Percentiles rank a stretch among this genome's conserved stretches.
Evolutionary conservation across 2,888 invertebrate genomes (phyloP).

Genomic region (Tiliacea aurago): DNA sequence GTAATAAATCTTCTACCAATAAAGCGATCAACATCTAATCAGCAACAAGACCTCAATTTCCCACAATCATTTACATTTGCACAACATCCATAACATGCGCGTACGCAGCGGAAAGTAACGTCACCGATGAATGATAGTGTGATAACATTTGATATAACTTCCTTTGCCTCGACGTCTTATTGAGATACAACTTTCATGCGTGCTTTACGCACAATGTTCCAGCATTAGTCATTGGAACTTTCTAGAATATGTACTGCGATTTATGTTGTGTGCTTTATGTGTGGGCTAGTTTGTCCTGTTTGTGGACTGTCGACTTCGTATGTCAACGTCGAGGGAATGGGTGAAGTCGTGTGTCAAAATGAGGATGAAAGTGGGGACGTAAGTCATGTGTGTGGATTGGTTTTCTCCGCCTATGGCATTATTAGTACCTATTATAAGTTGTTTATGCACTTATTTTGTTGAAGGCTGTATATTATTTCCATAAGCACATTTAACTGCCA

Average conservation of each 20-base stretch:
- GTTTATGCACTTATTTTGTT: not conserved
- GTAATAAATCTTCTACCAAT: constrained; percentile 45
- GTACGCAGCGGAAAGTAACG: constrained; percentile 57
- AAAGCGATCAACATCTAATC: constrained; percentile 44
- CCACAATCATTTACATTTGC: constrained; percentile 64
- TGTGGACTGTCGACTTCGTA: constrained; percentile 19
- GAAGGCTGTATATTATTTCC: not conserved
- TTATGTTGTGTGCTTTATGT: constrained; percentile 49
- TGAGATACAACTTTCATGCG: constrained; percentile 64
- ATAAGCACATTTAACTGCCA: not conserved
- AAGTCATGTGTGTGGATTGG: constrained; percentile 4
- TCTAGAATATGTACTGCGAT: constrained; percentile 48
- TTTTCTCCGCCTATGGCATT: constrained; percentile 29
- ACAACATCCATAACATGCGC: constrained; percentile 65
- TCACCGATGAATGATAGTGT: constrained; percentile 63
- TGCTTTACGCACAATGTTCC: constrained; percentile 53
- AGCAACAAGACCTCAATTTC: constrained; percentile 50
- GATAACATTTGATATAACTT: constrained; percentile 67
- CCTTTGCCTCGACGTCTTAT: constrained; percentile 55
- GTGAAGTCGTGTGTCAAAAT: constrained; percentile 37
- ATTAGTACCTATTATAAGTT: not conserved
- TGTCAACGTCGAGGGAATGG: constrained; percentile 40
- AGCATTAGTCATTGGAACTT: constrained; percentile 62
- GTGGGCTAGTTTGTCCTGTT: constrained; percentile 42
- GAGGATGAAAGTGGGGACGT: constrained; percentile 40